phyloP scores from a whole-genome alignment of 2,113 vertebrate genomes.

The Prinia subflava region DNA sequence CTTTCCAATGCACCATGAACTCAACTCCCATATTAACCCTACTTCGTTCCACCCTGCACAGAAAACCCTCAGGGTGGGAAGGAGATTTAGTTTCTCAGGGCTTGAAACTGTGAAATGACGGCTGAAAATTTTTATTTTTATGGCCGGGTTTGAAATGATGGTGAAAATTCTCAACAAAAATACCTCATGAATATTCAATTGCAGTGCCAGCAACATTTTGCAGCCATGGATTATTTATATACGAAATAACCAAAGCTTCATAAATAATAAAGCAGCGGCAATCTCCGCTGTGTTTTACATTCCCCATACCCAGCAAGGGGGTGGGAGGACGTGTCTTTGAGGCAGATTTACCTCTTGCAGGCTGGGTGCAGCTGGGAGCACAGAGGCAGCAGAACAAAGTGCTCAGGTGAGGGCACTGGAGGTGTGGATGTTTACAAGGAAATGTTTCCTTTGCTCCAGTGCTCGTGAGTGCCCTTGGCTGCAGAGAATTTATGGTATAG shows the following conservation, averaged over 20 bases:
- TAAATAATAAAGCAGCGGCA: constrained; percentile 72
- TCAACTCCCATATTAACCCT: not conserved
- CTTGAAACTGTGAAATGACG: not conserved
- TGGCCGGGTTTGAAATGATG: not conserved
- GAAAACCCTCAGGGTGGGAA: not conserved
- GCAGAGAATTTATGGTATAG: not conserved
- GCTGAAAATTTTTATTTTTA: constrained; percentile 54
- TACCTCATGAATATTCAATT: constrained; percentile 75
- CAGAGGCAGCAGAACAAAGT: not conserved
- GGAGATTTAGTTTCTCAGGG: not conserved
- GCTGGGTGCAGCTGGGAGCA: not conserved
- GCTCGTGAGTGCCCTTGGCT: not conserved
- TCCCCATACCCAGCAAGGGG: not conserved
- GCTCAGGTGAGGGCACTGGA: not conserved
- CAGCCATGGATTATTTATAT: constrained; percentile 79
- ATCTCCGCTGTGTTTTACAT: constrained; percentile 18
- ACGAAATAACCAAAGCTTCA: constrained; percentile 72
- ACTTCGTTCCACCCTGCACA: not conserved
- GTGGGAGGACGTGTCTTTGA: not conserved
- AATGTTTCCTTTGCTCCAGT: not conserved
- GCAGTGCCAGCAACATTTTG: constrained; percentile 55
- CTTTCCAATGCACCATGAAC: not conserved
- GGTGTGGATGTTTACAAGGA: not conserved
- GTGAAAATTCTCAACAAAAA: constrained; percentile 40
- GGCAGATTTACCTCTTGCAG: not conserved